Evolutionary conservation across 2,888 invertebrate species (phyloP), one percentile per base, ranked within the genome.

Genomic region (Muschampia plurimacula): DNA sequence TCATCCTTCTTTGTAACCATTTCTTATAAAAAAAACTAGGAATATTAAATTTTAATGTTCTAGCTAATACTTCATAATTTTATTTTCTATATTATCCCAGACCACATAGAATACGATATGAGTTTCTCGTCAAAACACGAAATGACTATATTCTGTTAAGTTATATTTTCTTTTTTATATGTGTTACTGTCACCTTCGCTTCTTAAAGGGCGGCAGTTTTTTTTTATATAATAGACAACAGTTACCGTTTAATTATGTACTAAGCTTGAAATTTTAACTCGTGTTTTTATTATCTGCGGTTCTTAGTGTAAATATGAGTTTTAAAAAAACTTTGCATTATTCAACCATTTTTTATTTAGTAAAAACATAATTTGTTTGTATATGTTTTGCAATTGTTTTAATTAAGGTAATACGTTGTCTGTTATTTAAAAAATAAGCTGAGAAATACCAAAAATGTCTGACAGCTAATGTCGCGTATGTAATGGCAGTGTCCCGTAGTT

Each of bases 401-500:
- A 12, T 67, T n/a, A 41, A 7, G 46, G 28, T 46, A 44, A 67
- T 68, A 52, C 15, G 70, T 70, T 69, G 46, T 70, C 70, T 59
- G 44, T 70, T 70, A 49, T 65, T 70, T 65, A 62, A 59, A 70
- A 70, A 65, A 59, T 55, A 52, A 59, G 65, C 70, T 70, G 57
- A 46, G 2, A 46, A 57, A 70, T 71, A 79, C 76, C 76, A 77
- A 79, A 77, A 36, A 60, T 70, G 77, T 75, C 69, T 76, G 78
- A 76, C 78, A 78, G 77, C 78, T 44, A 44, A 22, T 78, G 78
- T 78, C 78, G 74, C 69, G 76, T 74, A 57, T 74, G 75, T 78
- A 57, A 57, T 65, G 74, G 77, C 78, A 77, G 76, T 76, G 81
- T 82, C 81, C 79, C 78, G 80, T 84, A 83, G 83, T 77, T 80